Evolutionary conservation across 2,797 vertebrate species (phyloP).

Genomic region (Cyclura pinguis): DNA sequence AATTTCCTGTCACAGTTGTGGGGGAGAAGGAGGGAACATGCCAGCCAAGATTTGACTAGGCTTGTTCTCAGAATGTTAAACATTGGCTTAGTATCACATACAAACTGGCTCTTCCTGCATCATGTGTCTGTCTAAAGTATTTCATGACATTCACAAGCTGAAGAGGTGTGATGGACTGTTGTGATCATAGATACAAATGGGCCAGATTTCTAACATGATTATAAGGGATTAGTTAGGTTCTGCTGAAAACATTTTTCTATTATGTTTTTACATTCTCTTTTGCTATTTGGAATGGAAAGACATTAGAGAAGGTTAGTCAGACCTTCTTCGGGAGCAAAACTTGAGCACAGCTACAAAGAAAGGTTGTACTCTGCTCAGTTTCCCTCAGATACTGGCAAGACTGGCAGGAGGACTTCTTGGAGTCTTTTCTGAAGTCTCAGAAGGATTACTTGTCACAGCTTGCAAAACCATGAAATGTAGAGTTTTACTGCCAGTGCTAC

Average conservation of each 20-base stretch:
- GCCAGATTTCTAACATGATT: not conserved
- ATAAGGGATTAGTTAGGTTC: not conserved
- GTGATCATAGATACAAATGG: not conserved
- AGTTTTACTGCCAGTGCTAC: not conserved
- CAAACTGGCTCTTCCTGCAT: not conserved
- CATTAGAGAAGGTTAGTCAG: not conserved
- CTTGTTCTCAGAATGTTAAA: not conserved
- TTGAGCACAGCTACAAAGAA: not conserved
- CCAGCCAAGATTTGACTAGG: not conserved
- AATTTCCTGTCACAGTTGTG: not conserved
- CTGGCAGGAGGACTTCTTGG: no score
- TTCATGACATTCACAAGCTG: not conserved
- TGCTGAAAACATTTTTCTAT: not conserved
- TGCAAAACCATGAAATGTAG: not conserved
- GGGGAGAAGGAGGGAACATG: not conserved
- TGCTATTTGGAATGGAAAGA: conserved; percentile 32
- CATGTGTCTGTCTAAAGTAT: not conserved
- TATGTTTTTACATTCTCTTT: conserved; percentile 5
- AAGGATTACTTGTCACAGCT: not conserved
- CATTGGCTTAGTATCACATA: not conserved
- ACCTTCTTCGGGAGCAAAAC: not conserved
- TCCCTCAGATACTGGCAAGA: not conserved
- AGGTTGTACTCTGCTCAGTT: not conserved
- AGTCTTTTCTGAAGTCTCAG: no score
- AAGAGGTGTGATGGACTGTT: not conserved